phyloP scores from a whole-genome alignment of 2,888 invertebrate species.

The Tholera decimalis region DNA sequence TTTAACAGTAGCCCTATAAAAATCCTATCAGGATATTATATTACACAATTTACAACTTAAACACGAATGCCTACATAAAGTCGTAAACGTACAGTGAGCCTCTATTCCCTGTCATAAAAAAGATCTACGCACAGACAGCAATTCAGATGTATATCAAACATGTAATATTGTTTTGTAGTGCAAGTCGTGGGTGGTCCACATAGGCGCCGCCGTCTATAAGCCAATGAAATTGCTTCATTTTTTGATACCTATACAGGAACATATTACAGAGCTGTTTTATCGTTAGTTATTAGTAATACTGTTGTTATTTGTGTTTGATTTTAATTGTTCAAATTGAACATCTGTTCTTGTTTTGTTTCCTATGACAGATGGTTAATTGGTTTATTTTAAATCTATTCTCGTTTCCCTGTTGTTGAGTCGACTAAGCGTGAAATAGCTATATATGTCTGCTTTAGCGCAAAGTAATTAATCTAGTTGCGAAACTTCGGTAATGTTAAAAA shows the following conservation, averaged over 20 bases:
- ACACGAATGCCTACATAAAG: slow-evolving; percentile 56
- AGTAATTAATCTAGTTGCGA: background rate
- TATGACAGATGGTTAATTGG: slow-evolving; percentile 40
- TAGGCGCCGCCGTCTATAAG: slow-evolving; percentile 30
- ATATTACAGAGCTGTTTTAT: slow-evolving; percentile 25
- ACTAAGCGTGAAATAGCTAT: background rate
- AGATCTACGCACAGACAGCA: slow-evolving; percentile 55
- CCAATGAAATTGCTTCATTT: slow-evolving; percentile 41
- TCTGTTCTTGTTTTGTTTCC: slow-evolving; percentile 37
- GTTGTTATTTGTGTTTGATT: slow-evolving; percentile 32
- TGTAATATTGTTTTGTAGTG: slow-evolving; percentile 34
- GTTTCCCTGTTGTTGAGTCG: slow-evolving; percentile 20
- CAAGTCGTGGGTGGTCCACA: slow-evolving; percentile 59
- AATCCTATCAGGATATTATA: slow-evolving; percentile 48
- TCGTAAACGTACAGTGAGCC: slow-evolving; percentile 52
- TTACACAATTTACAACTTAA: slow-evolving; percentile 57
- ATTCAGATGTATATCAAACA: slow-evolving; percentile 56
- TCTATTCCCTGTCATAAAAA: slow-evolving; percentile 59
- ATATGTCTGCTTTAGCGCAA: background rate
- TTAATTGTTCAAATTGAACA: slow-evolving; percentile 53
- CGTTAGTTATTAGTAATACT: slow-evolving; percentile 39
- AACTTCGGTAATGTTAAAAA: no score
- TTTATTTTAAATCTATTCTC: slow-evolving; percentile 28
- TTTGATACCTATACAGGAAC: slow-evolving; percentile 26
- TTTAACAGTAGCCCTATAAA: slow-evolving; percentile 43